phyloP scores from a whole-genome alignment of 2,113 vertebrate genomes.

The Pundamilia nyererei region DNA sequence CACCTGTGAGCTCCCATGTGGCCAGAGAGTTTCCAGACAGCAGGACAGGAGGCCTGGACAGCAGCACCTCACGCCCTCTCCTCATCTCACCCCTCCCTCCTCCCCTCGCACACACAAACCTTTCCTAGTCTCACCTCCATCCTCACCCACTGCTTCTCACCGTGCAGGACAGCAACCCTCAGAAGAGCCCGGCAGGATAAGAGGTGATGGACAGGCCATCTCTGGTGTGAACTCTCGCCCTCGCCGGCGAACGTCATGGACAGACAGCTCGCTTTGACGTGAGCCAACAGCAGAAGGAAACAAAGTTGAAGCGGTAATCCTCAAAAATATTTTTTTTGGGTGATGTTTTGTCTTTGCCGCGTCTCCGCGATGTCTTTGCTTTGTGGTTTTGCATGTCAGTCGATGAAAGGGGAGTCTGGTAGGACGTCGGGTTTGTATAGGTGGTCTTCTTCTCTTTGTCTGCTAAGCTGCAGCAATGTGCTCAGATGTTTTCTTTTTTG shows the following conservation, averaged over 20 bases:
- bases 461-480: background rate
- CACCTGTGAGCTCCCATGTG: slow-evolving; percentile 51
- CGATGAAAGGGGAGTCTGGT: background rate
- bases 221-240: slow-evolving; percentile 37
- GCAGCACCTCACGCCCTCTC: slow-evolving; percentile 30
- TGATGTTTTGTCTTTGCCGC: background rate
- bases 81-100: background rate
- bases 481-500: background rate
- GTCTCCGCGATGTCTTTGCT: background rate
- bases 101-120: background rate
- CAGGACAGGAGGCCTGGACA: slow-evolving; percentile 55
- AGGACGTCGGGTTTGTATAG: background rate
- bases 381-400: background rate
- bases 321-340: background rate
- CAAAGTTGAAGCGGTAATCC: background rate
- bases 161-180: slow-evolving; percentile 58
- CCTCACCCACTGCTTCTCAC: slow-evolving; percentile 47
- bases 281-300: background rate
- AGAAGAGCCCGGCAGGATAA: slow-evolving; percentile 48
- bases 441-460: background rate
- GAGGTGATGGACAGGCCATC: slow-evolving; percentile 57
- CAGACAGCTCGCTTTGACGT: slow-evolving; percentile 26
- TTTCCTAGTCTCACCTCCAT: background rate
- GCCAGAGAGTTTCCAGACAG: slow-evolving; percentile 51
- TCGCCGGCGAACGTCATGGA: slow-evolving; percentile 20